A percentile compares a stretch with the other conserved stretches of the same genome.
Evolutionary conservation across 2,797 vertebrate species (phyloP).

Genomic region (Pagetopsis macropterus): DNA sequence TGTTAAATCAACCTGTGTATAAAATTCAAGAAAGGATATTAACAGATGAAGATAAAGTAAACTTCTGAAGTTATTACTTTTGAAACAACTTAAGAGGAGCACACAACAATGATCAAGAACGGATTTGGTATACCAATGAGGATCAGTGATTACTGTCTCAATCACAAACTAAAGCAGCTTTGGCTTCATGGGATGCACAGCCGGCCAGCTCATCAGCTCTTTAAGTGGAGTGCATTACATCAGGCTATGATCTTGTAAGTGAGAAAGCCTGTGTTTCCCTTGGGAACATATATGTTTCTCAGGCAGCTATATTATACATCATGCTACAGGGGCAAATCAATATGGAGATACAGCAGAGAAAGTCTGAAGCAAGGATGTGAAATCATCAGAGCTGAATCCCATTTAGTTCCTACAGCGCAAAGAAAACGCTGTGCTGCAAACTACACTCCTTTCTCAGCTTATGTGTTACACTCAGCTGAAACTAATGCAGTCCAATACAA

Average conservation of each 20-base stretch:
- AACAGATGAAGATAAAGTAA: not conserved
- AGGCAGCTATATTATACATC: constrained; percentile 48
- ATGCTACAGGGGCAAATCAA: constrained; percentile 63
- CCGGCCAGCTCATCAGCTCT: constrained; percentile 36
- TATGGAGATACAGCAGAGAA: constrained; percentile 39
- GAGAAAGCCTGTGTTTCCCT: constrained; percentile 53
- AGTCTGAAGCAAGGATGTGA: constrained; percentile 33
- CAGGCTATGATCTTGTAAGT: constrained; percentile 35
- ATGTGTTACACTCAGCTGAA: constrained; percentile 20
- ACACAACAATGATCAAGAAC: constrained; percentile 16
- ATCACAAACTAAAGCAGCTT: constrained; percentile 41
- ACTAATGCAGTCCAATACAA: constrained; percentile 32
- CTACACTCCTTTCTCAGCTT: constrained; percentile 8
- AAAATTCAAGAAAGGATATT: constrained; percentile 11
- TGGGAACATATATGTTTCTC: constrained; percentile 42
- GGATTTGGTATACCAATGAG: constrained; percentile 33
- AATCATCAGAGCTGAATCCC: constrained; percentile 33
- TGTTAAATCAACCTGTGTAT: constrained; percentile 6
- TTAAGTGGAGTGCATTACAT: constrained; percentile 55
- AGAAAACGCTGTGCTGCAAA: constrained; percentile 11
- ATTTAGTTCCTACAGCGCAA: constrained; percentile 25
- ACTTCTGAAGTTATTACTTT: constrained; percentile 12
- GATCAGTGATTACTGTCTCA: constrained; percentile 18
- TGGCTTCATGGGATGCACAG: constrained; percentile 30
- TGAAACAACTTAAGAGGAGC: constrained; percentile 14